Evolutionary conservation across 2,113 vertebrate genomes (phyloP).

Genomic region (Carlito syrichta): DNA sequence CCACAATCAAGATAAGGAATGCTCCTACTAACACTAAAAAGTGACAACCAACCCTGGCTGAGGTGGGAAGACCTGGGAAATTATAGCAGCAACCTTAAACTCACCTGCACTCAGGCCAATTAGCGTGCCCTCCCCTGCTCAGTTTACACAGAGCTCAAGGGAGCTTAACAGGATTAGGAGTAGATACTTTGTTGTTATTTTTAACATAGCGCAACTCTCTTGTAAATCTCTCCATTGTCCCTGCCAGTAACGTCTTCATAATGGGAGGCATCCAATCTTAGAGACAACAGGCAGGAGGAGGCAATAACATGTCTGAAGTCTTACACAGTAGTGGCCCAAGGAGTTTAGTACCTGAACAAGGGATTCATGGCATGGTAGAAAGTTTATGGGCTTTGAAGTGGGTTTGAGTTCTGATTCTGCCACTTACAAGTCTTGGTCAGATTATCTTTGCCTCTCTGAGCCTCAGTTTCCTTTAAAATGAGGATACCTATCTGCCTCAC

Average conservation of each 20-base stretch:
- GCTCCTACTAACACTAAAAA: neutral
- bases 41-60: neutral
- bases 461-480: conserved; percentile 9
- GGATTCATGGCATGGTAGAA: neutral
- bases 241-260: neutral
- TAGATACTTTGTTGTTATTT: conserved; percentile 74
- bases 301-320: neutral
- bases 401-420: neutral
- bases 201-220: conserved; percentile 51
- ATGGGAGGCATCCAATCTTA: neutral
- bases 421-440: neutral
- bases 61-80: conserved; percentile 14
- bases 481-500: neutral
- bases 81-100: conserved; percentile 54
- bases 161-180: conserved; percentile 75
- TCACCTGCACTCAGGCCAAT: neutral
- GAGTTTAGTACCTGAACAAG: neutral
- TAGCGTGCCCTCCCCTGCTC: conserved; percentile 10
- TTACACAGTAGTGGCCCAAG: neutral
- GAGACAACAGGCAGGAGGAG: neutral
- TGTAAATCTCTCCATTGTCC: conserved; percentile 42
- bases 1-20: neutral
- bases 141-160: conserved; percentile 59
- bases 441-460: neutral
- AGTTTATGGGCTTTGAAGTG: neutral